Conservation (phyloP, 2,797 vertebrate species). For the Mycteria americana region DNA sequence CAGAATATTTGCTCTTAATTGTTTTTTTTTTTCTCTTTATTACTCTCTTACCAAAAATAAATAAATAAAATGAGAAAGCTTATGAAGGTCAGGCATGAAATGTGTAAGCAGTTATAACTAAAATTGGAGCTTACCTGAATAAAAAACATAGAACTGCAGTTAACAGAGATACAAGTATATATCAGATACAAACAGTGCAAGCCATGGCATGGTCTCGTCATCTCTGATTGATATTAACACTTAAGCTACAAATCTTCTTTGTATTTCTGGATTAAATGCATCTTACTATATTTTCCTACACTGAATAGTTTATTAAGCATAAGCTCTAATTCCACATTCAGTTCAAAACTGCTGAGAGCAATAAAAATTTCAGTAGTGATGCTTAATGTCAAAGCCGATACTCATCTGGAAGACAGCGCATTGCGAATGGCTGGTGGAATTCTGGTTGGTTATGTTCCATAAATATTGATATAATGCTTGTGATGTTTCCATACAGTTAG, state of each 20-base stretch:
- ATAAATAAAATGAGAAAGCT: not conserved
- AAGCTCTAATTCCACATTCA: not conserved
- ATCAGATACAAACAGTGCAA: not conserved
- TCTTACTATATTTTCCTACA: not conserved
- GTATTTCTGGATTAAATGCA: not conserved
- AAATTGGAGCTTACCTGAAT: not conserved
- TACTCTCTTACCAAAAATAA: not conserved
- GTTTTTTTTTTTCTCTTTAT: not conserved
- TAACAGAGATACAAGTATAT: not conserved
- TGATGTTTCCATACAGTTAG: not conserved
- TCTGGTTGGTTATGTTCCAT: not conserved
- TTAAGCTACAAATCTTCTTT: not conserved
- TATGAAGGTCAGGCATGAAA: not conserved
- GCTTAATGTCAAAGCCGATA: not conserved
- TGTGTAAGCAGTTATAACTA: not conserved
- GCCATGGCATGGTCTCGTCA: not conserved
- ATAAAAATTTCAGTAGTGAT: not conserved
- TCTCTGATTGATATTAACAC: not conserved
- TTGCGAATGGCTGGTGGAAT: not conserved
- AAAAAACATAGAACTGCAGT: not conserved
- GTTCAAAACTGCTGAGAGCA: not conserved
- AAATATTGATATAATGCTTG: not conserved
- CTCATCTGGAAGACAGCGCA: not conserved
- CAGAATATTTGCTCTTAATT: not conserved
- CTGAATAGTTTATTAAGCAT: not conserved